Conservation (phyloP, 2,113 vertebrate species). For the Probosciger aterrimus region DNA sequence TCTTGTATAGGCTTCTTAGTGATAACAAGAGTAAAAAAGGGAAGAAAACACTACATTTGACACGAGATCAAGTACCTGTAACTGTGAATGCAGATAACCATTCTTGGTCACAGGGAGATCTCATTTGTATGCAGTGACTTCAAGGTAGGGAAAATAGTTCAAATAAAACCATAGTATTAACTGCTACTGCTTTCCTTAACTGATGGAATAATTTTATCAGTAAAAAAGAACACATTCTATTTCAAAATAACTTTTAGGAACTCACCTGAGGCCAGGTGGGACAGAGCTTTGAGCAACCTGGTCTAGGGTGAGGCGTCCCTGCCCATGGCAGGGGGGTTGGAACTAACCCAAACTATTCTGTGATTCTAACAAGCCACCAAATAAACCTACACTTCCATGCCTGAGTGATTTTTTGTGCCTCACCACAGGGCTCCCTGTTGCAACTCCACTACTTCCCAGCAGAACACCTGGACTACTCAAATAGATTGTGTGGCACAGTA, state of each 20-base stretch:
- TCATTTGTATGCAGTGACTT: background rate
- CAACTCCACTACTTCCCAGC: background rate
- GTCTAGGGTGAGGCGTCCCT: background rate
- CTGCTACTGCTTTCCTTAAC: background rate
- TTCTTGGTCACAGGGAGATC: background rate
- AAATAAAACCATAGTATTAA: background rate
- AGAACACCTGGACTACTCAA: background rate
- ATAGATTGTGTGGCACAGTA: background rate
- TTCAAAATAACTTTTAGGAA: background rate
- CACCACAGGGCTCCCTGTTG: background rate
- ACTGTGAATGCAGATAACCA: background rate
- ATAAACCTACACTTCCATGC: background rate
- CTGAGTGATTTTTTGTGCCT: background rate
- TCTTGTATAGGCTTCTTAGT: background rate
- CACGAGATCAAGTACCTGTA: background rate
- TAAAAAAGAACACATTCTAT: background rate
- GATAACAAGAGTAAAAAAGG: background rate
- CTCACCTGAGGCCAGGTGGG: background rate
- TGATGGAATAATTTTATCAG: background rate
- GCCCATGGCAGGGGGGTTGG: background rate
- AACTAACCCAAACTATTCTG: background rate
- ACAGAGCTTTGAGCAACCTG: background rate
- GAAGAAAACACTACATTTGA: constrained; percentile 23
- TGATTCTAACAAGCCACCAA: background rate
- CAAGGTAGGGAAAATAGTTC: background rate